Base-by-base conservation (phyloP, 2,113 vertebrate genomes). In the Naja naja region DNA sequence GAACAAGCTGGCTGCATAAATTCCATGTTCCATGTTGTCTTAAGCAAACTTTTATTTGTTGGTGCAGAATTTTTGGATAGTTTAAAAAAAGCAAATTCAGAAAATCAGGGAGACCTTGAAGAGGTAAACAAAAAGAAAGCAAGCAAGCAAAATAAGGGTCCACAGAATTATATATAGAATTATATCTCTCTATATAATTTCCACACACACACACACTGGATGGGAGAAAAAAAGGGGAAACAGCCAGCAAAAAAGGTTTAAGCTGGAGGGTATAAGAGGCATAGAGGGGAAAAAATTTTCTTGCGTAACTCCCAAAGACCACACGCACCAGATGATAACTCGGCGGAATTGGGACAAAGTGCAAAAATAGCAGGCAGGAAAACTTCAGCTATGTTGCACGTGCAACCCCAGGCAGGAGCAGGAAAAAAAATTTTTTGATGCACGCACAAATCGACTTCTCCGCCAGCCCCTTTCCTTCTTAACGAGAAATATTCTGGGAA, bases 331-430 rank as follows among this genome's bases (percentile, higher is more conserved):
- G 93, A 55, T 94, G 93, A 55, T 94, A 91, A 94, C 88, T 47
- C 92, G 90, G 85, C 0, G 87, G 96, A 97, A 96, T 94, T 97
- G 95, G 97, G 96, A 94, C 96, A 97, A 97, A 97, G 97, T 96
- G 96, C 96, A 97, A 96, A 94, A 95, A 95, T 94, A 94, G 94
- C 34, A 23, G 2, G n/a, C 18, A 27, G 23, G 6, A 43, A 53
- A 95, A 95, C 93, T 94, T 95, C 96, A 93, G 93, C 93, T 97
- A 96, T 96, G 93, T 94, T 96, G 95, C 95, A 96, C 95, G 14
- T 39, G n/a, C 11, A 56, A 27, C 2, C 25, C 69, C 69, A 39
- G 69, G 8, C 43, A 69, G 1, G 2, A 9, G 10, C 8, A 10
- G 25, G 12, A 1, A 89, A 64, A 30, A 30, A 30, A 30, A 27